A percentile compares a stretch with the other conserved stretches of the same genome.
Conservation (phyloP, 2,888 invertebrate genomes). For the Rhagonycha lutea region DNA sequence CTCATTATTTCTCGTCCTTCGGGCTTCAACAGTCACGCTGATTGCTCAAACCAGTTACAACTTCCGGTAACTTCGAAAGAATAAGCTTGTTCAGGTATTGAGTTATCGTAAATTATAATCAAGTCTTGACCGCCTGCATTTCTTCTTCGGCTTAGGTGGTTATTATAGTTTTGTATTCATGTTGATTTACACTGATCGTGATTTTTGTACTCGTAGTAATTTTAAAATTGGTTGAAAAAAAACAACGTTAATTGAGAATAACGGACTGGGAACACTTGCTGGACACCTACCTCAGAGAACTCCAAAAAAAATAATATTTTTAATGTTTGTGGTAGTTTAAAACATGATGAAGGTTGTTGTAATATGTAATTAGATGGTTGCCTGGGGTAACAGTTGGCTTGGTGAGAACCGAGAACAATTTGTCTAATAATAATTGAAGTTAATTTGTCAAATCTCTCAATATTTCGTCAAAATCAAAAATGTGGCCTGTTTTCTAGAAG, state of each 20-base stretch:
- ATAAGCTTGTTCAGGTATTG: slow-evolving; percentile 28
- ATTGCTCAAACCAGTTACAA: slow-evolving; percentile 53
- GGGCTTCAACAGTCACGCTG: slow-evolving; percentile 54
- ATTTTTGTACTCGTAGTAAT: neutral
- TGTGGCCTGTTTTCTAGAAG: neutral
- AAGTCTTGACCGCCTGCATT: slow-evolving; percentile 31
- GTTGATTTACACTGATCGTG: slow-evolving; percentile 32
- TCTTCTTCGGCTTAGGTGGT: slow-evolving; percentile 19
- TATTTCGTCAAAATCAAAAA: too few species aligned
- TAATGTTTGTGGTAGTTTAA: neutral
- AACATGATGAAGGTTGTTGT: neutral
- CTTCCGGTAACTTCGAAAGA: slow-evolving; percentile 45
- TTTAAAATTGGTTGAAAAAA: neutral
- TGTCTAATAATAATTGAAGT: neutral
- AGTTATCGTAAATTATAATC: slow-evolving; percentile 34
- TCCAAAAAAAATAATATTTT: neutral
- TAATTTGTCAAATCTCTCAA: neutral
- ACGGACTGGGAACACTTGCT: neutral
- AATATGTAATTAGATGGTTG: neutral
- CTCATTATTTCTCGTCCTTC: slow-evolving; percentile 53
- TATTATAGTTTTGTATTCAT: slow-evolving; percentile 24
- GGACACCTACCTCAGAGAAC: neutral
- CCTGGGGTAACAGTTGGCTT: neutral
- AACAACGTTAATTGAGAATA: neutral
- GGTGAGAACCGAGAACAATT: neutral